Percentiles rank a stretch among this genome's conserved stretches.
Conservation (phyloP, 2,113 vertebrate species). For the human region GRCh38 chr4:5891501-5892000, state of each 20-base stretch:
- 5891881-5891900: not conserved
- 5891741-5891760: not conserved
- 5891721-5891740: not conserved
- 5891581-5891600: not conserved
- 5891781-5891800: not conserved
- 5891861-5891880: not conserved
- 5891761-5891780: not conserved
- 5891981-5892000: not conserved
- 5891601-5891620: not conserved
- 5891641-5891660: not conserved
- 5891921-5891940: not conserved
- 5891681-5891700: not conserved
- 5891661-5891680: accelerated
- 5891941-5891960: not conserved
- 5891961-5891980: not conserved
- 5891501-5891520: not conserved
- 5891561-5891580: slow-evolving; percentile 20
- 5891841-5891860: not conserved
- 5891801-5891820: not conserved
- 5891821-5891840: not conserved
- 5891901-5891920: not conserved
- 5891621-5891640: not conserved
- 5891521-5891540: not conserved
- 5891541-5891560: not conserved
- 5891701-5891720: not conserved